Evolutionary conservation across 1,140 invertebrate genomes (phyloP).

Genomic region (Melipona quadrifasciata): DNA sequence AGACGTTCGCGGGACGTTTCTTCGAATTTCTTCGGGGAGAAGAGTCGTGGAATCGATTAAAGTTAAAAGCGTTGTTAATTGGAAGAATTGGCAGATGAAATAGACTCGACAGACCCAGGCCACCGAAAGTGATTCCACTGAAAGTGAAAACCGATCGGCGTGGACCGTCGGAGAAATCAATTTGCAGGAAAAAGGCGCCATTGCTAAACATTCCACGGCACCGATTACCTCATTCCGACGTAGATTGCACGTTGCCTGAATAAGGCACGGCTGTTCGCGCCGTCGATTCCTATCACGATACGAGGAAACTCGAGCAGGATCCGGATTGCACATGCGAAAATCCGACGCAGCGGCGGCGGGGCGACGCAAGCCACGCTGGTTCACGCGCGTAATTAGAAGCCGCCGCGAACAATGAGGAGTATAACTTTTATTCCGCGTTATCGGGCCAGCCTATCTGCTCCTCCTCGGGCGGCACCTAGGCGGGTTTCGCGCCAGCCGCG

Average conservation of each 20-base stretch:
- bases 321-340: slow-evolving; percentile 50
- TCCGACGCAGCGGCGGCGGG: slow-evolving; percentile 39
- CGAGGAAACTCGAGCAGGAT: slow-evolving; percentile 55
- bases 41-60: too few species aligned
- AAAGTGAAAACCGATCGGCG: background rate
- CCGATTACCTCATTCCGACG: slow-evolving; percentile 37
- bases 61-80: too few species aligned
- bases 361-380: slow-evolving; percentile 45
- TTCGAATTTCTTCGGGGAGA: too few species aligned
- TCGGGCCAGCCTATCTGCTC: slow-evolving; percentile 71
- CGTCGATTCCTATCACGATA: slow-evolving; percentile 46
- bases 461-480: slow-evolving; percentile 48
- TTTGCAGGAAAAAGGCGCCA: background rate
- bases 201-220: slow-evolving; percentile 21
- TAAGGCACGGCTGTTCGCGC: slow-evolving; percentile 34
- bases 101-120: too few species aligned
- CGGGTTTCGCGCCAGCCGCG: slow-evolving; percentile 47
- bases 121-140: too few species aligned
- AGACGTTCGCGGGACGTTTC: too few species aligned
- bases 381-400: slow-evolving; percentile 78
- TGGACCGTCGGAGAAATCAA: too few species aligned
- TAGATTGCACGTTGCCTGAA: slow-evolving; percentile 31
- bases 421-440: slow-evolving; percentile 80
- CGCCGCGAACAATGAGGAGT: slow-evolving; percentile 77
- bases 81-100: too few species aligned